Conservation (phyloP, 2,888 invertebrate species). For the Protonemura montana region DNA sequence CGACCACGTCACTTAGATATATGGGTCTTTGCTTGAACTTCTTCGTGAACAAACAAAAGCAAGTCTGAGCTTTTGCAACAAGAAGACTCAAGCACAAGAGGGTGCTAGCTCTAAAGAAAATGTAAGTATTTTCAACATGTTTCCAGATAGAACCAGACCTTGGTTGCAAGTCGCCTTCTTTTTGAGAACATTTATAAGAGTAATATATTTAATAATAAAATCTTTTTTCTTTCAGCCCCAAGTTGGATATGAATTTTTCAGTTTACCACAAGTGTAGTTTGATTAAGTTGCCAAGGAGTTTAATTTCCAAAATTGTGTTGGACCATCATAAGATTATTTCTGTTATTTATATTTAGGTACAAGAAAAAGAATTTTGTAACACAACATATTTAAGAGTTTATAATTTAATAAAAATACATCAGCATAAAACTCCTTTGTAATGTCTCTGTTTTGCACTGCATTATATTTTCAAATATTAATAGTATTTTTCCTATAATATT, state of each 20-base stretch:
- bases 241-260: slow-evolving; percentile 45
- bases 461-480: background rate
- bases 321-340: no score
- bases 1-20: background rate
- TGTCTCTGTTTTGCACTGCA: background rate
- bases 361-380: no score
- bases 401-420: no score
- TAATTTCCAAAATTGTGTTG: background rate
- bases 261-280: slow-evolving; percentile 44
- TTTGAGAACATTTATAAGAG: no score
- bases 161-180: no score
- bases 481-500: background rate
- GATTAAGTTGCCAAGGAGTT: background rate
- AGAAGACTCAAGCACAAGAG: slow-evolving; percentile 27
- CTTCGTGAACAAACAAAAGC: slow-evolving; percentile 37
- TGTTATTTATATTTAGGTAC: no score
- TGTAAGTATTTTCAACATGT: slow-evolving; percentile 37
- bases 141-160: no score
- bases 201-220: no score
- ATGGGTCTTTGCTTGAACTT: slow-evolving; percentile 31
- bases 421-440: background rate
- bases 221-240: slow-evolving; percentile 46
- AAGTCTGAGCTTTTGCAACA: slow-evolving; percentile 1
- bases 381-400: no score
- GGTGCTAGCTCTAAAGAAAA: slow-evolving; percentile 14